Percentiles rank a stretch among this genome's conserved stretches.
Conservation (phyloP, 2,797 vertebrate species). For the Basileuterus tristriatus region DNA sequence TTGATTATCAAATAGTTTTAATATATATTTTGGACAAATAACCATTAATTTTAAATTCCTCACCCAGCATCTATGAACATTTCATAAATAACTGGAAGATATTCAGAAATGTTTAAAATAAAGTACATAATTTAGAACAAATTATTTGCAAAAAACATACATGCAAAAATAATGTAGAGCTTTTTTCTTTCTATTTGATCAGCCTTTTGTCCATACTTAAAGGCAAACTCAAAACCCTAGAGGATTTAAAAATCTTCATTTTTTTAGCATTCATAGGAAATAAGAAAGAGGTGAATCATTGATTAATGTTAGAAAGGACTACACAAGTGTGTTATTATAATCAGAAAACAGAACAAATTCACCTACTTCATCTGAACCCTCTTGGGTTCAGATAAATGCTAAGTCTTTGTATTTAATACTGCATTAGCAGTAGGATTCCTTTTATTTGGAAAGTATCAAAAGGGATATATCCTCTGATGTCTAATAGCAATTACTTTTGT, state of each 20-base stretch:
- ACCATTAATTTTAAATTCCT: not conserved
- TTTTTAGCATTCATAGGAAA: conserved; percentile 8
- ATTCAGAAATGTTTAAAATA: not conserved
- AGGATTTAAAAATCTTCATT: not conserved
- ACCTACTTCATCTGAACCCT: not conserved
- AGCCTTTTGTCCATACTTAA: not conserved
- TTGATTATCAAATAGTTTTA: not conserved
- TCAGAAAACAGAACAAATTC: conserved; percentile 9
- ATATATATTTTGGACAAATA: not conserved
- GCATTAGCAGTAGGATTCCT: not conserved
- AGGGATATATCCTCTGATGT: not conserved
- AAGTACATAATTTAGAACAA: not conserved
- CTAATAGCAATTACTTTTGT: not conserved
- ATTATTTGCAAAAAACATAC: not conserved
- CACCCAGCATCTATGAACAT: not conserved
- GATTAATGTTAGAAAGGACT: not conserved
- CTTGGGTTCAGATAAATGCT: not conserved
- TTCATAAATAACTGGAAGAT: not conserved
- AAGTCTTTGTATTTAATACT: not conserved
- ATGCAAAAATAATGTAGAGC: not conserved
- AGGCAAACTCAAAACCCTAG: not conserved
- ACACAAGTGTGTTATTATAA: not conserved
- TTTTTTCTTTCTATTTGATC: not conserved
- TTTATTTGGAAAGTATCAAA: not conserved
- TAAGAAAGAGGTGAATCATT: not conserved